Percentiles rank a stretch among this genome's conserved stretches.
phyloP scores from a whole-genome alignment of 2,888 invertebrate species.

The Harpalus rubripes region DNA sequence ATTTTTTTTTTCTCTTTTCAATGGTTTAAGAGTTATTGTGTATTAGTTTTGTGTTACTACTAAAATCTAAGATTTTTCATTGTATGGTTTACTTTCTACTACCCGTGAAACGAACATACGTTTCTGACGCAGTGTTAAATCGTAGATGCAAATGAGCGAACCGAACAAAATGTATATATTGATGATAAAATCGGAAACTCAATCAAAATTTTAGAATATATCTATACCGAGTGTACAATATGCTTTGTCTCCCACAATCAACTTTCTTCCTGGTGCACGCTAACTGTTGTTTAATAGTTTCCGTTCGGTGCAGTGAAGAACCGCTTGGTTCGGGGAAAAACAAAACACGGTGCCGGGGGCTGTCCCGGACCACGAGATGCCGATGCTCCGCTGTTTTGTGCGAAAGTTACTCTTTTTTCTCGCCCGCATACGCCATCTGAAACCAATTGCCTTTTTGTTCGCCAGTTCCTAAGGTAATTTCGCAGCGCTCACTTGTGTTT shows the following conservation, averaged over 20 bases:
- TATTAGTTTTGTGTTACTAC: too few species aligned
- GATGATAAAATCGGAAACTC: too few species aligned
- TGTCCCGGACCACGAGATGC: not conserved
- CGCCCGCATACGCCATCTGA: slow-evolving; percentile 50
- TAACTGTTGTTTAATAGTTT: slow-evolving; percentile 63
- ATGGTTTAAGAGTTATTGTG: too few species aligned
- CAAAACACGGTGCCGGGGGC: slow-evolving; percentile 31
- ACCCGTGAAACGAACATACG: too few species aligned
- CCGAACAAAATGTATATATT: too few species aligned
- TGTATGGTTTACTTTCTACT: too few species aligned
- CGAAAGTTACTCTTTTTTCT: slow-evolving; percentile 61
- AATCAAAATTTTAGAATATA: too few species aligned
- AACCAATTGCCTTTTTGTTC: slow-evolving; percentile 66
- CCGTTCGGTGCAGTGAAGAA: slow-evolving; percentile 26
- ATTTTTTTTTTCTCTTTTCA: too few species aligned
- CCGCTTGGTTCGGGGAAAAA: slow-evolving; percentile 9
- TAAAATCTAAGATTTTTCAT: too few species aligned
- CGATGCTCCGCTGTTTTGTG: slow-evolving; percentile 45
- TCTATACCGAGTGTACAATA: not conserved
- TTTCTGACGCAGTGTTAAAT: too few species aligned
- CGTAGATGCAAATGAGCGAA: too few species aligned
- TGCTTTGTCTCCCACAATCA: not conserved
- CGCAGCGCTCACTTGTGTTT: slow-evolving; percentile 42
- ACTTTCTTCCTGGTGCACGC: not conserved
- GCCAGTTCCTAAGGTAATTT: slow-evolving; percentile 64